Percentiles rank a stretch among this genome's conserved stretches.
phyloP scores from a whole-genome alignment of 1,140 invertebrate genomes.

The Caenorhabditis inopinata region DNA sequence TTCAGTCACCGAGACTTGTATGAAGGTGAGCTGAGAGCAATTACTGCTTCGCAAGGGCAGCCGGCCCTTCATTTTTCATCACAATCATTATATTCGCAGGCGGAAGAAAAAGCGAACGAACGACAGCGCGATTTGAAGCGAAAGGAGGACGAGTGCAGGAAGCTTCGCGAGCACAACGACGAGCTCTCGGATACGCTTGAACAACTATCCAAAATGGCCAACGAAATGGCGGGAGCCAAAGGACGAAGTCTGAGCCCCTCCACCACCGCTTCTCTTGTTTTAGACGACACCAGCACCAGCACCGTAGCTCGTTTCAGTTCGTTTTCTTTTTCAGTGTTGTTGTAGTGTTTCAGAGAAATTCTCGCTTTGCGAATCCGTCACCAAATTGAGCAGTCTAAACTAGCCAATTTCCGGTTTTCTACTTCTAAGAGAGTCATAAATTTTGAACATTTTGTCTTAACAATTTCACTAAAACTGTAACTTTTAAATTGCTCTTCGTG shows the following conservation, averaged over 20 bases:
- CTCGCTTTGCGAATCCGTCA: too few relatives aligned
- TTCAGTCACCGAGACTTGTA: constrained; percentile 22
- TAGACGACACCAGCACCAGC: not conserved
- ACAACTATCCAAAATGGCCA: constrained; percentile 9
- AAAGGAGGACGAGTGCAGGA: constrained; percentile 21
- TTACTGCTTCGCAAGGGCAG: not conserved
- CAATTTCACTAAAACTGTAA: too few relatives aligned
- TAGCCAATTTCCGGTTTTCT: too few relatives aligned
- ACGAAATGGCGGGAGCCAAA: constrained; percentile 21
- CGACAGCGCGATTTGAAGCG: not conserved
- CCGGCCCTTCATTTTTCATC: not conserved
- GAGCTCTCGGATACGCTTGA: constrained; percentile 15
- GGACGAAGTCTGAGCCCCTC: constrained; percentile 35
- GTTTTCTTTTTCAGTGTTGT: not conserved
- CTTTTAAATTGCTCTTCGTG: too few relatives aligned
- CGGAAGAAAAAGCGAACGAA: constrained; percentile 18
- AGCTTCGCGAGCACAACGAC: constrained; percentile 3
- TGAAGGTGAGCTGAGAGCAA: constrained; percentile 28
- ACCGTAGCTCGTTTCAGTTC: not conserved
- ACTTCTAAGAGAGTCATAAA: too few relatives aligned
- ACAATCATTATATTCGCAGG: not conserved
- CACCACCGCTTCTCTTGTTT: not conserved
- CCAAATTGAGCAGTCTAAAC: too few relatives aligned
- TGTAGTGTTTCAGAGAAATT: too few relatives aligned
- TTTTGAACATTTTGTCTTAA: too few relatives aligned